Evolutionary conservation across 2,888 invertebrate species (phyloP).

Genomic region (Selenia dentaria): DNA sequence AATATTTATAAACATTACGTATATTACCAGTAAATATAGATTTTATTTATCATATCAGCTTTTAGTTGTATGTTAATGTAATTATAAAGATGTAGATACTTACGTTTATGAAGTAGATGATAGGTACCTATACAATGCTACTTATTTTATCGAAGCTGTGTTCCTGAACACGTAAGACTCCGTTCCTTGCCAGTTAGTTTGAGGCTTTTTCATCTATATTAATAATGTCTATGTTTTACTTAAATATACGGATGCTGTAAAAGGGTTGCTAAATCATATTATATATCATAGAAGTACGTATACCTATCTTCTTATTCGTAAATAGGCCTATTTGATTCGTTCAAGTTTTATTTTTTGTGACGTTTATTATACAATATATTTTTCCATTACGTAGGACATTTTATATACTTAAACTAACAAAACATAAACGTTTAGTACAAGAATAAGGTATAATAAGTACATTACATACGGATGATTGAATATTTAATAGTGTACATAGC

Average conservation of each 20-base stretch:
- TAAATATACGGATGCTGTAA: constrained; percentile 10
- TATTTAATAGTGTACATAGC: too few relatives aligned
- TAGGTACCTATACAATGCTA: constrained; percentile 31
- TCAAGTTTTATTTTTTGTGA: too few relatives aligned
- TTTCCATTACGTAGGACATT: too few relatives aligned
- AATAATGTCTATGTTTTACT: neutral
- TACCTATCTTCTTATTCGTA: too few relatives aligned
- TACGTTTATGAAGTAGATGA: constrained; percentile 48
- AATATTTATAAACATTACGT: constrained; percentile 58
- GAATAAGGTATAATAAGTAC: too few relatives aligned
- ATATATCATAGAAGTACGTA: too few relatives aligned
- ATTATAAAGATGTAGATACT: constrained; percentile 62
- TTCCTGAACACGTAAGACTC: constrained; percentile 55
- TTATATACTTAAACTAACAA: too few relatives aligned
- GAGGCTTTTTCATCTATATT: constrained; percentile 24
- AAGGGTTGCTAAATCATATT: constrained; percentile 1
- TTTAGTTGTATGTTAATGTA: constrained; percentile 67
- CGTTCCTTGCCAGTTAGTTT: constrained; percentile 27
- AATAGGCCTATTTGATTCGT: too few relatives aligned
- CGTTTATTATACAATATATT: too few relatives aligned
- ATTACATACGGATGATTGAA: too few relatives aligned
- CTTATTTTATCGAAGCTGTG: constrained; percentile 50
- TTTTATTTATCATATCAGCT: constrained; percentile 78
- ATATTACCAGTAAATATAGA: constrained; percentile 72
- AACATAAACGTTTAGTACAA: too few relatives aligned